Percentiles rank a stretch among this genome's conserved stretches.
Conservation (phyloP, 1,140 invertebrate species). For the Triops cancriformis region DNA sequence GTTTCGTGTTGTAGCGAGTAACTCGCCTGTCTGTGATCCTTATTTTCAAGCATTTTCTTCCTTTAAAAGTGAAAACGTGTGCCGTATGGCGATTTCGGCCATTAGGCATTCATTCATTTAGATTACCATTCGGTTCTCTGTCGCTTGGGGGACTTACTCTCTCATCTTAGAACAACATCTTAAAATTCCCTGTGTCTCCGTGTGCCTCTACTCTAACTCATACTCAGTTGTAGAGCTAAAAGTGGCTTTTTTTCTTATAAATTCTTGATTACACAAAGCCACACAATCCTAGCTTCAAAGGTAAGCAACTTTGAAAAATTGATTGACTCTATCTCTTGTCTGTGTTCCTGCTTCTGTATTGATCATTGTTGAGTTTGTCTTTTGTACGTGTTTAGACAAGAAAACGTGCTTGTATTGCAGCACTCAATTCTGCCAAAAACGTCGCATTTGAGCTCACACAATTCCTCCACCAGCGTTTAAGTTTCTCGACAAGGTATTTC, state of each 20-base stretch:
- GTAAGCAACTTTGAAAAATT: background rate
- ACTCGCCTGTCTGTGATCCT: background rate
- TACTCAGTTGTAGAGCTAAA: too few relatives aligned
- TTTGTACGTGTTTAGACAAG: background rate
- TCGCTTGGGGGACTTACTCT: background rate
- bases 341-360: background rate
- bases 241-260: too few relatives aligned
- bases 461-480: too few relatives aligned
- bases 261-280: background rate
- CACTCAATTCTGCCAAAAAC: background rate
- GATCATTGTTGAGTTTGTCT: background rate
- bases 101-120: conserved; percentile 11
- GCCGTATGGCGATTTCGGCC: conserved; percentile 11
- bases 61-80: background rate
- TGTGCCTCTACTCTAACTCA: too few relatives aligned
- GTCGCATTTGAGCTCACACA: too few relatives aligned
- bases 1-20: background rate
- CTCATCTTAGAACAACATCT: too few relatives aligned
- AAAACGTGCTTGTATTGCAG: background rate
- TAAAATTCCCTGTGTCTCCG: too few relatives aligned
- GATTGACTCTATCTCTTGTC: background rate
- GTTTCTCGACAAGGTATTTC: too few relatives aligned
- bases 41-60: background rate
- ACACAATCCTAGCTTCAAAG: background rate
- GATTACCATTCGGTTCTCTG: background rate